Evolutionary conservation across 1,140 invertebrate species (phyloP).

Genomic region (Centruroides sculpturatus): DNA sequence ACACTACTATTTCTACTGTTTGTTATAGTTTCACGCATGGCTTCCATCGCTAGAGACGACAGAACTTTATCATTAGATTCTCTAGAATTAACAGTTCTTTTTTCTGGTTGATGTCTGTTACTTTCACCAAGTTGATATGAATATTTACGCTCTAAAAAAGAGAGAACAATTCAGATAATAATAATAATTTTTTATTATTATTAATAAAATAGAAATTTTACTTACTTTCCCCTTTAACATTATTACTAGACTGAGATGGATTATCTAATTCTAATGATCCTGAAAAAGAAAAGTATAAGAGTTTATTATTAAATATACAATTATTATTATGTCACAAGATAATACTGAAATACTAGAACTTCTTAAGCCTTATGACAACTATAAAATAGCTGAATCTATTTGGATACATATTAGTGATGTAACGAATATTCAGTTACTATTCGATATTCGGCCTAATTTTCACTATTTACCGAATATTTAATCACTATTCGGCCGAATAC

Average conservation of each 20-base stretch:
- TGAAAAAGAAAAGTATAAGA: slow-evolving; percentile 15
- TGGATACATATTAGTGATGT: too few species aligned
- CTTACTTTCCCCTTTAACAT: slow-evolving; percentile 36
- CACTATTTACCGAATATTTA: too few species aligned
- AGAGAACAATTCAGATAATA: too few species aligned
- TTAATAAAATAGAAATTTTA: not conserved
- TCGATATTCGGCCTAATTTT: too few species aligned
- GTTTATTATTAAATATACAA: not conserved
- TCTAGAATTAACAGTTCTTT: slow-evolving; percentile 24
- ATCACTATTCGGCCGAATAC: too few species aligned
- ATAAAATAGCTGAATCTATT: too few species aligned
- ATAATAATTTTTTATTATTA: not conserved
- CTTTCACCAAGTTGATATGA: too few species aligned
- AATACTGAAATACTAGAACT: not conserved
- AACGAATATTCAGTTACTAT: too few species aligned
- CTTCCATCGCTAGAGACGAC: slow-evolving; percentile 33
- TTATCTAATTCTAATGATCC: slow-evolving; percentile 37
- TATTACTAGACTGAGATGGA: slow-evolving; percentile 23
- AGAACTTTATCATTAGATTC: slow-evolving; percentile 38
- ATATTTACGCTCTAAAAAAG: too few species aligned
- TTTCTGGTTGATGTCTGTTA: too few species aligned
- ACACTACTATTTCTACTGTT: slow-evolving; percentile 1
- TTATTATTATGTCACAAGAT: not conserved
- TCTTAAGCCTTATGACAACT: too few species aligned
- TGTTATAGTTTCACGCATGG: slow-evolving; percentile 24